These are phyloP conservation scores for Sebastes glaucus DNA, from an alignment of 2,797 vertebrate genomes.

Conservation along the genomic window DNA sequence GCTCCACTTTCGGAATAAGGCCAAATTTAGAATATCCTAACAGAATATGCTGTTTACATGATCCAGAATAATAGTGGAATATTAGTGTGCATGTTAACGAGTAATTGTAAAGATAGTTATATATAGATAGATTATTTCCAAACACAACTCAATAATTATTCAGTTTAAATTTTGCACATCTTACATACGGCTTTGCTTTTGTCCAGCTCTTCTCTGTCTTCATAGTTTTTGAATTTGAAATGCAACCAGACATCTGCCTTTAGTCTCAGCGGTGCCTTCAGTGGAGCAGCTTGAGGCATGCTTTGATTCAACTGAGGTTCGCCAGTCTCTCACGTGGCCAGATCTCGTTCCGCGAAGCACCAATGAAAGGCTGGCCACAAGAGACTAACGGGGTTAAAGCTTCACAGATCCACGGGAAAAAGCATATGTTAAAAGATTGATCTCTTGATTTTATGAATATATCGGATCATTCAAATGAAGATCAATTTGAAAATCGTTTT, in stretches of 20 bases:
- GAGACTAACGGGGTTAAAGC: neutral
- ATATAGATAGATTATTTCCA: neutral
- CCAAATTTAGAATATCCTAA: too few relatives aligned
- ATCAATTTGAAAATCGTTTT: neutral
- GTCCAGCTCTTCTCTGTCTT: neutral
- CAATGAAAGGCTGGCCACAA: neutral
- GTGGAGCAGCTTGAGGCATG: neutral
- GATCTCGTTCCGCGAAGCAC: neutral
- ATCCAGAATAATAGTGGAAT: too few relatives aligned
- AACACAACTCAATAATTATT: neutral
- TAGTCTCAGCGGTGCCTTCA: neutral
- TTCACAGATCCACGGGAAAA: neutral
- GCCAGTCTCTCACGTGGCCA: neutral
- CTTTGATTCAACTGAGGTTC: neutral
- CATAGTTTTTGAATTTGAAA: neutral
- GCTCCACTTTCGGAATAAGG: too few relatives aligned
- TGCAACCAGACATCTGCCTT: neutral
- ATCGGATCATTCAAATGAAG: neutral
- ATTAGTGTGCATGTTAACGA: too few relatives aligned
- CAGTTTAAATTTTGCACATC: neutral
- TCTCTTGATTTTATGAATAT: neutral
- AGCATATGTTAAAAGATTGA: neutral
- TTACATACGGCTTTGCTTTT: too few relatives aligned
- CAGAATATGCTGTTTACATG: too few relatives aligned
- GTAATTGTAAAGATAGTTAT: too few relatives aligned